A percentile compares a stretch with the other conserved stretches of the same genome.
These are phyloP conservation scores for Phalacrocorax aristotelis DNA, from an alignment of 2,113 vertebrate genomes.

Conservation along the genomic window DNA sequence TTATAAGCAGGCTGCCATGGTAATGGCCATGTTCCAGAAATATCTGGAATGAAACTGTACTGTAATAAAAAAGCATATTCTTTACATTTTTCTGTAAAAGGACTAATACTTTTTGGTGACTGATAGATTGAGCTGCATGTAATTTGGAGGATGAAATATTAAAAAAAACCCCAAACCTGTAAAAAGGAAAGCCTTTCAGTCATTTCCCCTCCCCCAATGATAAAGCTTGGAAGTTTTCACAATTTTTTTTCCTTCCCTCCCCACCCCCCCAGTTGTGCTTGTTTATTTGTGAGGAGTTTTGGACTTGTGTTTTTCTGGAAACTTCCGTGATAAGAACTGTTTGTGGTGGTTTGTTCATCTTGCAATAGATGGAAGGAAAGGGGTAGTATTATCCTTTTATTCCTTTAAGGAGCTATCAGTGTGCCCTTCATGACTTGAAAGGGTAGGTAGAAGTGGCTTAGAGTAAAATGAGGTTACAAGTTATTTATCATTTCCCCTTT, in stretches of 20 bases:
- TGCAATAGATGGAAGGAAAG: not conserved
- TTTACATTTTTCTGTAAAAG: not conserved
- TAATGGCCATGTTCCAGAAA: not conserved
- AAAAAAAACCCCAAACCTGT: not conserved
- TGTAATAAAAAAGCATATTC: not conserved
- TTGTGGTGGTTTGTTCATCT: not conserved
- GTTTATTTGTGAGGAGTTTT: not conserved
- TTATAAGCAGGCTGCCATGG: not conserved
- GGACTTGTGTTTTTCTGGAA: not conserved
- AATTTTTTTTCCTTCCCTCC: not conserved
- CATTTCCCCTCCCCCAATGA: accelerated
- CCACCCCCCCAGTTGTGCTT: not conserved
- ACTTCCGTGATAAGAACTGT: not conserved
- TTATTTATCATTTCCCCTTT: not conserved
- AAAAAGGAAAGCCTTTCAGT: not conserved
- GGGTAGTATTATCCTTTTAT: not conserved
- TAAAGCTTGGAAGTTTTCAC: not conserved
- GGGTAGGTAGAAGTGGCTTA: not conserved
- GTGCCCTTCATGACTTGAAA: not conserved
- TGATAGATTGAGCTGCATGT: not conserved
- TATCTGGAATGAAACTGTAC: not conserved
- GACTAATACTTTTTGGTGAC: not conserved
- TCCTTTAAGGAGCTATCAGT: not conserved
- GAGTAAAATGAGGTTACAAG: not conserved
- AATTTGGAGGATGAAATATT: not conserved